Conservation (phyloP, 1,140 invertebrate genomes). For the Drosophila biarmipes region DNA sequence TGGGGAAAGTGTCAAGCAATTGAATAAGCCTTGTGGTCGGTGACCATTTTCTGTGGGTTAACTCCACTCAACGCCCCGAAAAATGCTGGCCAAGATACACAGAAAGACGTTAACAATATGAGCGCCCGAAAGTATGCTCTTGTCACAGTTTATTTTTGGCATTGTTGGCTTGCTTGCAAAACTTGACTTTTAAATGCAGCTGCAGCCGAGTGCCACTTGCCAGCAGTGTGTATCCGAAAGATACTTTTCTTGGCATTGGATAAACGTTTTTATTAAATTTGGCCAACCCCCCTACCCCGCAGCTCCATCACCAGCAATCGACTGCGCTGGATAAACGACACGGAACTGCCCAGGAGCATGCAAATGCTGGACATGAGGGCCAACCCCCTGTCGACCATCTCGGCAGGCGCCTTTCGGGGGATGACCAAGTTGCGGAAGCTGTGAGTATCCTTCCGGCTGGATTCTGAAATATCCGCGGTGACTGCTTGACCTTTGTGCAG, state of each 20-base stretch:
- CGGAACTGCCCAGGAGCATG: constrained; percentile 87
- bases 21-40: constrained; percentile 5
- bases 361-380: constrained; percentile 89
- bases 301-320: constrained; percentile 89
- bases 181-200: constrained; percentile 74
- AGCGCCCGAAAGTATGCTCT: constrained; percentile 50
- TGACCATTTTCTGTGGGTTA: constrained; percentile 4
- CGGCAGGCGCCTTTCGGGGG: constrained; percentile 88
- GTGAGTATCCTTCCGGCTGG: constrained; percentile 86
- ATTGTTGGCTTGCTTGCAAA: constrained; percentile 47
- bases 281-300: background rate
- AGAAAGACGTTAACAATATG: constrained; percentile 52
- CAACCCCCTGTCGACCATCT: constrained; percentile 89
- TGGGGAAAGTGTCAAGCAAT: background rate
- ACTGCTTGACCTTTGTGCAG: constrained; percentile 85
- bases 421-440: constrained; percentile 89
- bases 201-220: constrained; percentile 71
- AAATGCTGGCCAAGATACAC: constrained; percentile 64
- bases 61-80: constrained; percentile 1
- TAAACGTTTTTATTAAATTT: constrained; percentile 42
- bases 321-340: constrained; percentile 87
- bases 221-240: constrained; percentile 50
- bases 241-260: constrained; percentile 62
- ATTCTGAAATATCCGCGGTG: background rate
- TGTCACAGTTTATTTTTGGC: constrained; percentile 54